Percentiles rank a stretch among this genome's conserved stretches.
Conservation (phyloP, 2,797 vertebrate genomes). For the Myotis pilosus region DNA sequence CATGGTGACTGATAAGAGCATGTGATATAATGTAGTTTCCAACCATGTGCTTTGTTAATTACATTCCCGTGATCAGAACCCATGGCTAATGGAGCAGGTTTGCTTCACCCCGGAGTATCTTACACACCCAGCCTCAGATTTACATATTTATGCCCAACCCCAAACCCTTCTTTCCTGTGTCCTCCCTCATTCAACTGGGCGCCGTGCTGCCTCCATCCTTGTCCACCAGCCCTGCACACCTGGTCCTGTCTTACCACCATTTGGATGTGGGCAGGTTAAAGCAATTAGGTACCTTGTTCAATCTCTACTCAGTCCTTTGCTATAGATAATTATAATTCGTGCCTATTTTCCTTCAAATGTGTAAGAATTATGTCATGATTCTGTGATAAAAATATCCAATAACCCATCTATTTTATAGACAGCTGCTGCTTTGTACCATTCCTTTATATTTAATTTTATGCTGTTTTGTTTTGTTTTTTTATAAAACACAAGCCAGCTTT, state of each 20-base stretch:
- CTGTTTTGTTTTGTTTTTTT: background rate
- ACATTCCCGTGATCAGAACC: background rate
- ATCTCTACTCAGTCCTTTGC: background rate
- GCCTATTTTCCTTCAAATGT: background rate
- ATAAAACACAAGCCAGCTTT: background rate
- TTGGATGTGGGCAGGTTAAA: background rate
- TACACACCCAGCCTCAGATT: background rate
- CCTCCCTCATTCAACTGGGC: background rate
- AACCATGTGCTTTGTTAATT: background rate
- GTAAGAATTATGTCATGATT: background rate
- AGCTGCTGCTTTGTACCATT: background rate
- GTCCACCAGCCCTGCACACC: no score
- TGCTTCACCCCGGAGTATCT: background rate
- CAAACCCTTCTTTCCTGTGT: background rate
- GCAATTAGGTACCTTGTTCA: background rate
- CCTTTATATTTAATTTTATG: background rate
- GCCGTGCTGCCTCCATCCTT: accelerated
- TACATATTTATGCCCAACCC: background rate
- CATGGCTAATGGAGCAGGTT: background rate
- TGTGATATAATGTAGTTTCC: background rate
- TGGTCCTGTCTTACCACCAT: background rate
- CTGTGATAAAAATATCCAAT: background rate
- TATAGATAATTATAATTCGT: background rate
- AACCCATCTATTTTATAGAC: background rate
- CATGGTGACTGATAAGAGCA: background rate